A percentile compares a stretch with the other conserved stretches of the same genome.
phyloP scores from a whole-genome alignment of 2,797 vertebrate genomes.

The Helarctos malayanus region DNA sequence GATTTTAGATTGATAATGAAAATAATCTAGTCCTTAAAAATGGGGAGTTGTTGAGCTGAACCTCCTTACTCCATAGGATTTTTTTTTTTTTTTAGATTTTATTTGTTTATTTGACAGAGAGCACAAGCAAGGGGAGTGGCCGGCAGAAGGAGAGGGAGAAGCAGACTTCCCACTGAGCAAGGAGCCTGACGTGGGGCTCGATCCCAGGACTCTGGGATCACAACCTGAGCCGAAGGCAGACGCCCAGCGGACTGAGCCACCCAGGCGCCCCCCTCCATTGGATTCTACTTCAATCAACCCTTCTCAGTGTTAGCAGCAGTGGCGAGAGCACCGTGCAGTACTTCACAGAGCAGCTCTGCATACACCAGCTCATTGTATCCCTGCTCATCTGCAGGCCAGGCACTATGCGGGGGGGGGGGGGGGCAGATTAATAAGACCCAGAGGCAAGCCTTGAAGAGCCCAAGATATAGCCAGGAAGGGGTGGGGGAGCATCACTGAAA shows the following conservation, averaged over 20 bases:
- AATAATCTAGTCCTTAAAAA: slow-evolving; percentile 41
- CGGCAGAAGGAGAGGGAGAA: background rate
- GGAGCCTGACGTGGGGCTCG: background rate
- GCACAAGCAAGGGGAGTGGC: background rate
- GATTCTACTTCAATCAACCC: slow-evolving; percentile 23
- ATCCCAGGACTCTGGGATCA: background rate
- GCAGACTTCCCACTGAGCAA: background rate
- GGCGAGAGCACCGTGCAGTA: background rate
- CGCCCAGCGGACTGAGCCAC: background rate
- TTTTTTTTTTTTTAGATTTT: background rate
- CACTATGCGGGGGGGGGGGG: background rate
- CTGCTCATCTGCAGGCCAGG: background rate
- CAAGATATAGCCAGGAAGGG: background rate
- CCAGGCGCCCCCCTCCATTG: background rate
- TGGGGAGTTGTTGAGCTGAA: background rate
- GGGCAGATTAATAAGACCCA: background rate
- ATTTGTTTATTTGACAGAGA: too few relatives aligned
- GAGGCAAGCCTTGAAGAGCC: background rate
- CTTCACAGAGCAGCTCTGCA: background rate
- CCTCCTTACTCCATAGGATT: background rate
- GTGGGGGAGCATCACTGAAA: rapidly evolving
- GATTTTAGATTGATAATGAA: slow-evolving; percentile 12
- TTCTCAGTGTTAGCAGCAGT: background rate
- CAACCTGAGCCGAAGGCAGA: background rate
- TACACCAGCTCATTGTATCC: background rate